A percentile compares a stretch with the other conserved stretches of the same genome.
phyloP scores from a whole-genome alignment of 2,113 vertebrate genomes.

The Regulus satrapa region DNA sequence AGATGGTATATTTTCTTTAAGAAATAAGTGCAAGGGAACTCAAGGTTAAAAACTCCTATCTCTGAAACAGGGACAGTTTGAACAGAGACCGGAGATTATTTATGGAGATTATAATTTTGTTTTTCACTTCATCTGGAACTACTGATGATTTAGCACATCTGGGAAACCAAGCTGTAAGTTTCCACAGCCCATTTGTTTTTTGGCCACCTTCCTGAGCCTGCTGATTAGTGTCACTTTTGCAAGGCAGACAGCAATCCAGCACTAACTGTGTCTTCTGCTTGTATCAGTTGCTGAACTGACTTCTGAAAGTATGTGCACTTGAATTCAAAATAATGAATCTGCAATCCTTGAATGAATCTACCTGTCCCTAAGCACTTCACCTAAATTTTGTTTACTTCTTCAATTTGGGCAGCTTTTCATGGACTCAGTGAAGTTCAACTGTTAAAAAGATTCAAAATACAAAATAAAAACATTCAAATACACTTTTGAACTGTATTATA shows the following conservation, averaged over 20 bases:
- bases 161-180: neutral
- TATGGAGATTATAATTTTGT: neutral
- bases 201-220: conserved; percentile 28
- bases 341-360: neutral
- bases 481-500: neutral
- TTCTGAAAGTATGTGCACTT: neutral
- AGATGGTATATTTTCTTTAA: conserved; percentile 22
- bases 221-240: conserved; percentile 17
- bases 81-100: neutral
- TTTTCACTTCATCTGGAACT: conserved; percentile 25
- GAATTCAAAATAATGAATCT: neutral
- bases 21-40: neutral
- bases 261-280: neutral
- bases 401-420: neutral
- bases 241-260: neutral
- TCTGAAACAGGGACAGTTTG: neutral
- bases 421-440: neutral
- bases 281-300: neutral
- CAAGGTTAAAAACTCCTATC: neutral
- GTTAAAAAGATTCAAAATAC: neutral
- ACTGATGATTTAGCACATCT: conserved; percentile 40
- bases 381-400: neutral
- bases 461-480: neutral
- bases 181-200: conserved; percentile 17
- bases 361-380: neutral